A percentile compares a stretch with the other conserved stretches of the same genome.
Conservation (phyloP, 2,113 vertebrate species). For the Ochotona princeps region DNA sequence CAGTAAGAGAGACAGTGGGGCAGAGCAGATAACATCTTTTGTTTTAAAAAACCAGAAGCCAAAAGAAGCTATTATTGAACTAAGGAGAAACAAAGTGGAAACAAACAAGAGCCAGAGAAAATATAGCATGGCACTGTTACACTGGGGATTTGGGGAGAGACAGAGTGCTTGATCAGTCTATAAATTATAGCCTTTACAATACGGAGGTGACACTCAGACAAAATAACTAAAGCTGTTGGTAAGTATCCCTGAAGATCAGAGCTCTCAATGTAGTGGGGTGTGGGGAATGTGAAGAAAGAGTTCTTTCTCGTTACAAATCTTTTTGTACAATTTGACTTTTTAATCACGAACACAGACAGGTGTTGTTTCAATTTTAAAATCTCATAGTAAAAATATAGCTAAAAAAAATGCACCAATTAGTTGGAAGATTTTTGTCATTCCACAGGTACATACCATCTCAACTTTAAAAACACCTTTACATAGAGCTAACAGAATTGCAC, state of each 20-base stretch:
- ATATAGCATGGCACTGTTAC: not conserved
- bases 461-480: not conserved
- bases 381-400: not conserved
- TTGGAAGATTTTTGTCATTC: not conserved
- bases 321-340: not conserved
- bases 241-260: not conserved
- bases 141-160: not conserved
- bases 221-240: not conserved
- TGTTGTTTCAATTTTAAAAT: constrained; percentile 11
- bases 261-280: not conserved
- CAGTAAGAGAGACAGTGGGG: not conserved
- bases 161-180: not conserved
- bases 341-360: not conserved
- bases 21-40: not conserved
- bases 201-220: not conserved
- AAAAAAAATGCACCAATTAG: not conserved
- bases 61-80: not conserved
- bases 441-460: not conserved
- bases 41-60: not conserved
- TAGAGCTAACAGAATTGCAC: not conserved
- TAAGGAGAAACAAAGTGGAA: not conserved
- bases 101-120: not conserved
- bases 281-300: not conserved
- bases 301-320: not conserved
- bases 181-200: not conserved